These are phyloP conservation scores for Galerucella pusilla DNA, from an alignment of 2,888 invertebrate species.

Conservation along the genomic window DNA sequence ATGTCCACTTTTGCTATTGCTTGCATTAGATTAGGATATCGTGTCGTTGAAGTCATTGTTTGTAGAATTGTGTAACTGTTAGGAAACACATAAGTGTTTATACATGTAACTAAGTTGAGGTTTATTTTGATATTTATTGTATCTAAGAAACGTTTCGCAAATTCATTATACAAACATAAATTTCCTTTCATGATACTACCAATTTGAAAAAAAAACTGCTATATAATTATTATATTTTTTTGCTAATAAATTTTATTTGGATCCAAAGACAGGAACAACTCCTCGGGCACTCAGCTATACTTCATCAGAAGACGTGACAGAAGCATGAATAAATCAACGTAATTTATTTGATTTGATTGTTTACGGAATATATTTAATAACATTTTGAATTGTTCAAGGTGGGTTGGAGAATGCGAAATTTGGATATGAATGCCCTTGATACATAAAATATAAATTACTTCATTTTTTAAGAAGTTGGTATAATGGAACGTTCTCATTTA, in stretches of 20 bases:
- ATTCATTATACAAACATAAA: background rate
- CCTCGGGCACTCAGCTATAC: too few species aligned
- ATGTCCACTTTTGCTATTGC: background rate
- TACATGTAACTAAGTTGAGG: background rate
- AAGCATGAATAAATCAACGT: too few species aligned
- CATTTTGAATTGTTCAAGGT: background rate
- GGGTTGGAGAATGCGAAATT: background rate
- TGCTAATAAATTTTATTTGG: too few species aligned
- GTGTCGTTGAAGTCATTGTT: conserved; percentile 2
- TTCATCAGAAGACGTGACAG: too few species aligned
- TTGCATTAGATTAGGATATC: background rate
- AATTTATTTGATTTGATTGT: too few species aligned
- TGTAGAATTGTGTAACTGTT: background rate
- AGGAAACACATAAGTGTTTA: background rate
- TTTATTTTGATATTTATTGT: background rate
- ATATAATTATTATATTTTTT: too few species aligned
- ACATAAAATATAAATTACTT: background rate
- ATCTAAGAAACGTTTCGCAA: conserved; percentile 1
- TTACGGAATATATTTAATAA: background rate
- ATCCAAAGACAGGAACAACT: too few species aligned
- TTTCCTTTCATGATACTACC: background rate
- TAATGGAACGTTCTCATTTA: too few species aligned
- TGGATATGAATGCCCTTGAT: background rate
- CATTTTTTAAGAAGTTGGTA: too few species aligned
- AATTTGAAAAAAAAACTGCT: background rate